A percentile compares a stretch with the other conserved stretches of the same genome.
Conservation (phyloP, 2,888 invertebrate species). For the Lepetodrilus schrolli region DNA sequence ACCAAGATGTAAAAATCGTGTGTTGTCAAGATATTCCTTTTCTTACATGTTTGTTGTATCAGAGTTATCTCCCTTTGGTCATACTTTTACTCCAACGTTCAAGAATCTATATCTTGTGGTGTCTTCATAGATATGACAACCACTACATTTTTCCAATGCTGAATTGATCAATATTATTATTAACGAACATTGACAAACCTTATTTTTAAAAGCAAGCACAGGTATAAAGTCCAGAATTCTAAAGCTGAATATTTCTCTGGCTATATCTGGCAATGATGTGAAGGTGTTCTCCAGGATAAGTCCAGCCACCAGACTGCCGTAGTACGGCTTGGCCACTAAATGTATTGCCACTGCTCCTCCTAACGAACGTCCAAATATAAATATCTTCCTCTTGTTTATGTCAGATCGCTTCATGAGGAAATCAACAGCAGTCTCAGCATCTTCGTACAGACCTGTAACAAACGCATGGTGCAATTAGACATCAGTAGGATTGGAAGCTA, state of each 20-base stretch:
- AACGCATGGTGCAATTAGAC: too few relatives aligned
- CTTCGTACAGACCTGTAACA: slow-evolving; percentile 83
- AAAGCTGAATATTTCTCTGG: slow-evolving; percentile 86
- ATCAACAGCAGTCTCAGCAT: slow-evolving; percentile 90
- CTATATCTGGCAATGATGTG: slow-evolving; percentile 95
- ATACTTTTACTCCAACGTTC: too few relatives aligned
- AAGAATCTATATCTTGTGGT: too few relatives aligned
- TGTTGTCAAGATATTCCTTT: too few relatives aligned
- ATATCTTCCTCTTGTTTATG: slow-evolving; percentile 88
- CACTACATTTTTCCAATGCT: too few relatives aligned
- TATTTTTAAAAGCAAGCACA: slow-evolving; percentile 90
- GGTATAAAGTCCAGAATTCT: slow-evolving; percentile 84
- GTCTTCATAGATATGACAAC: too few relatives aligned
- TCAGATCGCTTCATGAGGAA: slow-evolving; percentile 88
- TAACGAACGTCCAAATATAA: slow-evolving; percentile 90
- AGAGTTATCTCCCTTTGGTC: too few relatives aligned
- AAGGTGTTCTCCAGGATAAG: slow-evolving; percentile 95
- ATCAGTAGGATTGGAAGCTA: too few relatives aligned
- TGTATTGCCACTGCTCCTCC: slow-evolving; percentile 95
- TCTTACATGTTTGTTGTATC: too few relatives aligned
- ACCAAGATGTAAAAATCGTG: too few relatives aligned
- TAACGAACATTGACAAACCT: too few relatives aligned
- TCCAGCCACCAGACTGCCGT: slow-evolving; percentile 87
- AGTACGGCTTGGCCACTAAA: slow-evolving; percentile 85
- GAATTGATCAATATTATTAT: too few relatives aligned